A percentile compares a stretch with the other conserved stretches of the same genome.
Conservation (phyloP, 2,113 vertebrate genomes). For the Ammodytes dubius region DNA sequence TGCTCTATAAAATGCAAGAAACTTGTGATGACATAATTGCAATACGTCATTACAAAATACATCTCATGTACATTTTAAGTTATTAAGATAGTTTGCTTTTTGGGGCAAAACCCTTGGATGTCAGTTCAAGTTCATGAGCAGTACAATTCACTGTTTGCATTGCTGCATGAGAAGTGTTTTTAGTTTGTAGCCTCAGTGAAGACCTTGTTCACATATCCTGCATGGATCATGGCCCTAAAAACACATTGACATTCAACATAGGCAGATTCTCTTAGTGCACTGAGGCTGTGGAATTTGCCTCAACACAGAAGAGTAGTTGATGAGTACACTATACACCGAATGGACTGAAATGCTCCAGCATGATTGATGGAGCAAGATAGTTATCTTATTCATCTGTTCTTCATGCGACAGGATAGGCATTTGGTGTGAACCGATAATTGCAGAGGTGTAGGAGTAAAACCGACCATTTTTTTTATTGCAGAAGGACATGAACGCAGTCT, state of each 20-base stretch:
- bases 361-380: neutral
- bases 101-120: neutral
- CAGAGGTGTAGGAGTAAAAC: slow-evolving; percentile 36
- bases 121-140: neutral
- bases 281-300: neutral
- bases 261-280: neutral
- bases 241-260: slow-evolving; percentile 8
- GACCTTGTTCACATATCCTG: neutral
- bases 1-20: neutral
- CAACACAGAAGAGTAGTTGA: neutral
- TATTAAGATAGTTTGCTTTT: neutral
- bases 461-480: neutral
- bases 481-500: slow-evolving; percentile 15
- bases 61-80: neutral
- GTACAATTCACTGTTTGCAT: neutral
- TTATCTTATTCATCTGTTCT: slow-evolving; percentile 20
- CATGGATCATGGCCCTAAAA: neutral
- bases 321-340: slow-evolving; percentile 13
- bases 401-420: slow-evolving; percentile 14
- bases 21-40: neutral
- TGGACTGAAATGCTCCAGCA: slow-evolving; percentile 23
- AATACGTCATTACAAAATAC: neutral
- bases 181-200: neutral
- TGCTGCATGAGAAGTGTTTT: neutral
- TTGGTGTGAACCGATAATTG: slow-evolving; percentile 23